Evolutionary conservation across 2,888 invertebrate species (phyloP).

Genomic region (Drosophila niveifrons): DNA sequence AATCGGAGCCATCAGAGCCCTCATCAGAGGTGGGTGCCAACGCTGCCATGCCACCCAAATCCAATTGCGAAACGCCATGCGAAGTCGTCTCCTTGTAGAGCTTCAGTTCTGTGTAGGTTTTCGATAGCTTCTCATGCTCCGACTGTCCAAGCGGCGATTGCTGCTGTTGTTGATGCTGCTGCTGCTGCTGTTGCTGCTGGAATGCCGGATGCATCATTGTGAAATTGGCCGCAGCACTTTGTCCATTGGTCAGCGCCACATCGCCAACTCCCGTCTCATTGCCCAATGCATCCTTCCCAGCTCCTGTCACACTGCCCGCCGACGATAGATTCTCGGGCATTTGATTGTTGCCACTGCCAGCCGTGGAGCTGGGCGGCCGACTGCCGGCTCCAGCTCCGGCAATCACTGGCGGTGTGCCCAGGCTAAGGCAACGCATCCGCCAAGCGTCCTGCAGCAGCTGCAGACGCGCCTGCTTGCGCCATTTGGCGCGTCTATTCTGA

Average conservation of each 20-base stretch:
- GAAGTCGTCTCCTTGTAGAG: slow-evolving; percentile 82
- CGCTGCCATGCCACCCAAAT: slow-evolving; percentile 71
- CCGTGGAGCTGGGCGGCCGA: slow-evolving; percentile 41
- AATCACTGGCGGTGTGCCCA: slow-evolving; percentile 88
- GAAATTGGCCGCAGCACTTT: slow-evolving; percentile 66
- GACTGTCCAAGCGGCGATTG: slow-evolving; percentile 43
- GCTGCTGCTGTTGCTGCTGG: slow-evolving; percentile 78
- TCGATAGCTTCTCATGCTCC: slow-evolving; percentile 70
- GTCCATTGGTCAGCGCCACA: slow-evolving; percentile 46
- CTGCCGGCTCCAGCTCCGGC: slow-evolving; percentile 85
- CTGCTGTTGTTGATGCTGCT: slow-evolving; percentile 46
- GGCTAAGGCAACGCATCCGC: slow-evolving; percentile 94
- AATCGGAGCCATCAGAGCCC: slow-evolving; percentile 84
- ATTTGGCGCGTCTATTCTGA: slow-evolving; percentile 95
- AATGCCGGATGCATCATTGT: slow-evolving; percentile 85
- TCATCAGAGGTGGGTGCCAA: slow-evolving; percentile 81
- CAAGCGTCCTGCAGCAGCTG: slow-evolving; percentile 95
- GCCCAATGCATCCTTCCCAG: slow-evolving; percentile 51
- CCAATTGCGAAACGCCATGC: slow-evolving; percentile 59
- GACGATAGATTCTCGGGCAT: slow-evolving; percentile 83
- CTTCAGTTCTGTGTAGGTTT: slow-evolving; percentile 85
- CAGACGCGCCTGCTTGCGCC: slow-evolving; percentile 95
- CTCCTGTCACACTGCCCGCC: slow-evolving; percentile 43
- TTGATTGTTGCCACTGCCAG: slow-evolving; percentile 64
- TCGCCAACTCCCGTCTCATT: slow-evolving; percentile 48